Conservation (phyloP, 37 sponge, comb jelly and placozoan species). For the Haliclona indistincta region DNA sequence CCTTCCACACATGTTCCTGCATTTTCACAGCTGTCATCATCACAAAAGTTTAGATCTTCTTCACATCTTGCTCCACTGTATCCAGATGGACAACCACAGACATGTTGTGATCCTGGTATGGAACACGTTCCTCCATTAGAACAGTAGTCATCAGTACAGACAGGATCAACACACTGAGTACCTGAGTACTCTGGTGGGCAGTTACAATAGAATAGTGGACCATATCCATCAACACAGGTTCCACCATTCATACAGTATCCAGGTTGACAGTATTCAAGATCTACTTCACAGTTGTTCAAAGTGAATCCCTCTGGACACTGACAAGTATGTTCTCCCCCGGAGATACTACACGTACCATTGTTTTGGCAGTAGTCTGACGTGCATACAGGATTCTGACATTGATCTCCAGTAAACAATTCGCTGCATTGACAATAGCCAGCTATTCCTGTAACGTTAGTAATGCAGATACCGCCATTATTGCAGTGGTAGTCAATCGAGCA, state of each 20-base stretch:
- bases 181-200: neutral
- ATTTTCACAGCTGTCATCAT: slow-evolving; percentile 4
- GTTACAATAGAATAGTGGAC: neutral
- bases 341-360: neutral
- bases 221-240: neutral
- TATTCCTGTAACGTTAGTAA: no score
- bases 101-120: neutral
- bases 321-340: neutral
- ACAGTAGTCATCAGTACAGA: slow-evolving; percentile 2
- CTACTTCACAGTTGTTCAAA: neutral
- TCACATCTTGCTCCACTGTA: slow-evolving; percentile 17
- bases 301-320: neutral
- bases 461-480: no score
- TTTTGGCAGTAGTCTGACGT: neutral
- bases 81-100: slow-evolving; percentile 20
- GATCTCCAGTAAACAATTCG: neutral
- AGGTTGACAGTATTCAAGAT: neutral
- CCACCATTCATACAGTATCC: neutral
- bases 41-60: slow-evolving; percentile 15
- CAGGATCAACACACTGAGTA: neutral
- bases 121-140: slow-evolving; percentile 34
- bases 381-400: no score
- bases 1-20: slow-evolving; percentile 13
- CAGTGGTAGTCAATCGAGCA: no score
- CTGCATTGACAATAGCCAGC: neutral